phyloP scores from a whole-genome alignment of 1,140 invertebrate species.

The Zaprionus ornatus region DNA sequence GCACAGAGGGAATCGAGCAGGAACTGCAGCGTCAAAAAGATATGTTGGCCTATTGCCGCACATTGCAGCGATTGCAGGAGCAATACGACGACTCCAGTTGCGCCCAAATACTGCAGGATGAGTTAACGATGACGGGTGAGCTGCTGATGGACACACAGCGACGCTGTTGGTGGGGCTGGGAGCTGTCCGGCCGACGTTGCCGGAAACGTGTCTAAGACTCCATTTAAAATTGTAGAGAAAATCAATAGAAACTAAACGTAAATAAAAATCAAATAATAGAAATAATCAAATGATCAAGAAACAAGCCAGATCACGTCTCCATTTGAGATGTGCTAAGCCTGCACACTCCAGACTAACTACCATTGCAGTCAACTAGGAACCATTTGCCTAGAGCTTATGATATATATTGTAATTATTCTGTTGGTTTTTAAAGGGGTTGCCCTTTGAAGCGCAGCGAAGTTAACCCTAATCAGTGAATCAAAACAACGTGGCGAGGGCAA shows the following conservation, averaged over 20 bases:
- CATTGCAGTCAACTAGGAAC: slow-evolving; percentile 47
- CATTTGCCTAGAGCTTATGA: slow-evolving; percentile 38
- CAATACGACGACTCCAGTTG: slow-evolving; percentile 22
- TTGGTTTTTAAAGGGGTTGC: not conserved
- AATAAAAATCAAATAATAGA: not conserved
- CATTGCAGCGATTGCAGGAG: slow-evolving; percentile 30
- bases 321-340: not conserved
- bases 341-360: not conserved
- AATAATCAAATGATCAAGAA: not conserved
- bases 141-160: slow-evolving; percentile 46
- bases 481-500: slow-evolving; percentile 3
- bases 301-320: not conserved
- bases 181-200: slow-evolving; percentile 41
- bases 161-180: slow-evolving; percentile 49
- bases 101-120: slow-evolving; percentile 35
- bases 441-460: not conserved
- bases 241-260: not conserved
- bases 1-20: slow-evolving; percentile 20
- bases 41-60: slow-evolving; percentile 54
- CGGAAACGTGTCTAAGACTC: slow-evolving; percentile 36
- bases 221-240: not conserved
- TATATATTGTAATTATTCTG: slow-evolving; percentile 38
- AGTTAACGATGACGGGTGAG: slow-evolving; percentile 38
- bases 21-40: slow-evolving; percentile 36
- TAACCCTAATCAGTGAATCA: slow-evolving; percentile 59